Conservation (phyloP, 30 jellyfish, hydroid and myxozoan species). For the Cassiopea andromeda region DNA sequence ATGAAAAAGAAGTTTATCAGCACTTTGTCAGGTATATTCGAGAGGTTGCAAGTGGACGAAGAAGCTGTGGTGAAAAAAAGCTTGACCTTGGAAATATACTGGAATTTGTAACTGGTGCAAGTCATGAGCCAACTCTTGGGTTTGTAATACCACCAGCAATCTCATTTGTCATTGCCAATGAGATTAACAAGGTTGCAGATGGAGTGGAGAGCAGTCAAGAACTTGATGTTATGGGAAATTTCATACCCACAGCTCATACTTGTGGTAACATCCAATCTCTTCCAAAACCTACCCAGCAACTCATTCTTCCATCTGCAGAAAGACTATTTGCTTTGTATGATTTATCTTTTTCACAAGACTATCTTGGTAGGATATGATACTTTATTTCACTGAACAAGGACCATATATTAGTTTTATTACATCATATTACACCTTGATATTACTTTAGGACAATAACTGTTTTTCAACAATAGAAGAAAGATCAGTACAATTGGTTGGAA, state of each 20-base stretch:
- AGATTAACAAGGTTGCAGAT: background rate
- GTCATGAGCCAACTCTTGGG: slow-evolving; percentile 62
- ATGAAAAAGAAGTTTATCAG: slow-evolving; percentile 37
- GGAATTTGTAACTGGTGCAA: slow-evolving; percentile 47
- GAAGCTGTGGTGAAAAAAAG: background rate
- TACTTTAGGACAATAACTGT: no score
- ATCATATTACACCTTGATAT: no score
- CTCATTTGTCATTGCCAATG: slow-evolving; percentile 2
- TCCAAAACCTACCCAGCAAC: slow-evolving; percentile 38
- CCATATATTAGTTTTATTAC: no score
- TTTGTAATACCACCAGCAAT: slow-evolving; percentile 33
- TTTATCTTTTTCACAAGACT: background rate
- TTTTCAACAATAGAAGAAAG: no score
- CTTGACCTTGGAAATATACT: slow-evolving; percentile 5
- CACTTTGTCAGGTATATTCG: slow-evolving; percentile 21
- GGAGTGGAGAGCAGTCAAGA: background rate
- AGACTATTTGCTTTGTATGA: slow-evolving; percentile 19
- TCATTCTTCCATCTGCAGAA: slow-evolving; percentile 21
- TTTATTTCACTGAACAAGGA: no score
- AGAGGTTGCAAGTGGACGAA: slow-evolving; percentile 43
- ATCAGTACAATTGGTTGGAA: no score
- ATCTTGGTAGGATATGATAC: background rate
- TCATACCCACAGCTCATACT: slow-evolving; percentile 40
- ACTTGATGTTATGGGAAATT: background rate
- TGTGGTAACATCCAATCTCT: slow-evolving; percentile 31